Conservation (phyloP, 2,888 invertebrate species). For the Dynastes hyllus region DNA sequence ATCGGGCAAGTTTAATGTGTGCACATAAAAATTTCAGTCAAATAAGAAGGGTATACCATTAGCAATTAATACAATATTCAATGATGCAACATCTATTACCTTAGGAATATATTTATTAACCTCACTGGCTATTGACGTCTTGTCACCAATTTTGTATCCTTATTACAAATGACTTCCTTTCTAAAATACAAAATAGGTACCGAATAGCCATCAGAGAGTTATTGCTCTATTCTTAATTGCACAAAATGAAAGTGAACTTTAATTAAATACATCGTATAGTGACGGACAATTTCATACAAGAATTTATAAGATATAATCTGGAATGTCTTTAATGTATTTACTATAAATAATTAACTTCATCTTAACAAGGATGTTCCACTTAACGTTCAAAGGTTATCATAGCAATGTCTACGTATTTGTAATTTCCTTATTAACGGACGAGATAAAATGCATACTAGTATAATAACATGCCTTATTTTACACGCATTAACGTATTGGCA, state of each 20-base stretch:
- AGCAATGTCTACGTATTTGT: slow-evolving; percentile 2
- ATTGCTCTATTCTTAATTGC: neutral
- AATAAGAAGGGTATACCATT: neutral
- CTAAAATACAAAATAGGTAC: neutral
- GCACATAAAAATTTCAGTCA: no score
- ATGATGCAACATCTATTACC: neutral
- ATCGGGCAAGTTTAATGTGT: no score
- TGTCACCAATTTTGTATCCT: slow-evolving; percentile 1
- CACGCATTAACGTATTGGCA: no score
- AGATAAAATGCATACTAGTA: no score
- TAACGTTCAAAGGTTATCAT: slow-evolving; percentile 39
- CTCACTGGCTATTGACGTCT: slow-evolving; percentile 17
- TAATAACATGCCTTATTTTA: no score
- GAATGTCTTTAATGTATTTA: slow-evolving; percentile 11
- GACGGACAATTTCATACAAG: slow-evolving; percentile 1
- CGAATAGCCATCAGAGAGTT: neutral
- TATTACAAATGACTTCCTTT: slow-evolving; percentile 17
- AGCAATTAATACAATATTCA: neutral
- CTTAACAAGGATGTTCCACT: slow-evolving; percentile 12
- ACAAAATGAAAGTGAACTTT: slow-evolving; percentile 22
- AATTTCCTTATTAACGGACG: neutral
- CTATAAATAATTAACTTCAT: slow-evolving; percentile 25
- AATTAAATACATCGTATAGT: slow-evolving; percentile 30
- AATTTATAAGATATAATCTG: slow-evolving; percentile 16
- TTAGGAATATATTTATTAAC: neutral